Percentiles rank a stretch among this genome's conserved stretches.
Conservation (phyloP, 2,888 invertebrate species). For the Helicoverpa assulta region DNA sequence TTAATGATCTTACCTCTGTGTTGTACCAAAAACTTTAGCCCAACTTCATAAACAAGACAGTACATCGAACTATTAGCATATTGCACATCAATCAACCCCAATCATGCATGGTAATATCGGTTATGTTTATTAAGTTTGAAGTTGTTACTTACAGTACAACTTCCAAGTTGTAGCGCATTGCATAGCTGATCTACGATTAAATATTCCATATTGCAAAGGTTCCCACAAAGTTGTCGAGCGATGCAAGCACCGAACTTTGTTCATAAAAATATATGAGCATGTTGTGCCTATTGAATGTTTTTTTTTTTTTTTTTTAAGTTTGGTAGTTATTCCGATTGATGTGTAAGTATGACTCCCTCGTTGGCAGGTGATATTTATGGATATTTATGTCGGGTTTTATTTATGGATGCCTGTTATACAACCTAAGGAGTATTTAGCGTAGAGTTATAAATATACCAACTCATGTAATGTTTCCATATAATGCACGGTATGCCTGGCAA, state of each 20-base stretch:
- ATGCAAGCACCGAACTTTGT: conserved; percentile 29
- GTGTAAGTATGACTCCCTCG: too few species aligned
- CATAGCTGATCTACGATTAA: conserved; percentile 53
- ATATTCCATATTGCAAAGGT: conserved; percentile 55
- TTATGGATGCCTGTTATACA: too few species aligned
- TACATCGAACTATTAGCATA: conserved; percentile 13
- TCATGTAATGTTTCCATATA: too few species aligned
- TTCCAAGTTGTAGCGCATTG: conserved; percentile 45
- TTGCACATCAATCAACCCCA: conserved; percentile 35
- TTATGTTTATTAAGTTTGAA: conserved; percentile 51
- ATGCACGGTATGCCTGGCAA: too few species aligned
- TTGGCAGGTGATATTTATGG: too few species aligned
- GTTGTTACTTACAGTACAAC: conserved; percentile 35
- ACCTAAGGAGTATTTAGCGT: too few species aligned
- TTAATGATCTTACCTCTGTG: neutral
- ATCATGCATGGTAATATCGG: conserved; percentile 28
- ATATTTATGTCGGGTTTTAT: too few species aligned
- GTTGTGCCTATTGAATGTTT: neutral
- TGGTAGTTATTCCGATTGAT: too few species aligned
- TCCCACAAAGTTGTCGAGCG: conserved; percentile 34
- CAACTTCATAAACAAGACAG: neutral
- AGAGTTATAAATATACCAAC: too few species aligned
- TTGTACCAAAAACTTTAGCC: neutral
- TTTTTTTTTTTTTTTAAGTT: too few species aligned
- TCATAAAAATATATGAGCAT: conserved; percentile 27